Evolutionary conservation across 2,113 vertebrate species (phyloP), one percentile per base, ranked within the genome.

Genomic region (Cranoglanis bouderius): DNA sequence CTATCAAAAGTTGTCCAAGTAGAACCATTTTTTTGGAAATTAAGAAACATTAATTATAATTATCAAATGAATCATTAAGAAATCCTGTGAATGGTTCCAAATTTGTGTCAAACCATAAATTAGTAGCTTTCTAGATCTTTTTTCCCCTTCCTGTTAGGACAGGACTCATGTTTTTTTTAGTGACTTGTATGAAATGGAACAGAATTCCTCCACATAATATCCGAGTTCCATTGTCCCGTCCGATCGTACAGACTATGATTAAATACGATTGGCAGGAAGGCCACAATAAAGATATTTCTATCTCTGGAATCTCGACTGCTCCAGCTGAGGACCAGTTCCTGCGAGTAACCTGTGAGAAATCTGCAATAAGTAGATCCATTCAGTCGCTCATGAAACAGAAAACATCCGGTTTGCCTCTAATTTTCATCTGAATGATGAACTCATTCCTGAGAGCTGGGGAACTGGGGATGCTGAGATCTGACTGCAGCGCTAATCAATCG

Each of bases 401-500:
- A 59, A 59, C 81, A 82, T 82, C 35, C 5, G 55, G 40, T 61
- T 43, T 29, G 35, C 55, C 6, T 61, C 55, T 61, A 6, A 53
- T 82, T 88, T 53, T 19, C 43, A 80, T 83, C 55, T 83, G 67
- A 59, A 63, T 55, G 81, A 84, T 32, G 40, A 63, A 75, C 61
- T 88, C 63, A 53, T 51, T 51, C n/a, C 46, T 63, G 53, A 90
- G 84, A 55, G 81, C 59, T 16, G 10, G 35, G 21, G 21, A 61
- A 57, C 24, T 29, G 3, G 40, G 8, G 82, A 51, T 51, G 67
- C 32, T 18, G 35, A 59, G 84, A 88, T 83, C 85, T 40, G 77
- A 89, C 51, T 81, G 57, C 80, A 57, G 65, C 29, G 70, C 55
- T 65, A 80, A 49, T 89, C 84, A 87, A n/a, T 70, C 53, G 74